phyloP scores from a whole-genome alignment of 2,113 vertebrate species.

The Calidris pugnax region DNA sequence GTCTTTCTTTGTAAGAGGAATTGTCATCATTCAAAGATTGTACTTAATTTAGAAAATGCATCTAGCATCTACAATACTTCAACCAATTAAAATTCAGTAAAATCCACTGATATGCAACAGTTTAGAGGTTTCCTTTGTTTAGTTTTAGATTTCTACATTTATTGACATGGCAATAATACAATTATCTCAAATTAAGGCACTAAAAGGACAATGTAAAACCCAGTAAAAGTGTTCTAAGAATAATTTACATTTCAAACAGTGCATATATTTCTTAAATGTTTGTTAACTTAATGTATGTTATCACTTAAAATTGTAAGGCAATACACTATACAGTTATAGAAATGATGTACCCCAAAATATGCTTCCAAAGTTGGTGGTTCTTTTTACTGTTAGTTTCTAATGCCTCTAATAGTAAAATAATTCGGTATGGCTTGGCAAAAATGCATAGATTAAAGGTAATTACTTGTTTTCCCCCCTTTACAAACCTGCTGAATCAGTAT shows the following conservation, averaged over 20 bases:
- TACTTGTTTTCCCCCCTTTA: conserved; percentile 80
- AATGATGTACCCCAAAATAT: conserved; percentile 87
- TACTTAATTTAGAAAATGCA: conserved; percentile 80
- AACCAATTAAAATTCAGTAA: conserved; percentile 77
- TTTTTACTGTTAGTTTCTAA: conserved; percentile 87
- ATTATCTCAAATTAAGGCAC: conserved; percentile 95
- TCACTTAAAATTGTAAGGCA: conserved; percentile 92
- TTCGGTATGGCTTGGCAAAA: conserved; percentile 95
- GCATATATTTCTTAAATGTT: conserved; percentile 90
- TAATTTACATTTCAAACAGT: conserved; percentile 99
- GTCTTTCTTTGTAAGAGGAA: conserved; percentile 76
- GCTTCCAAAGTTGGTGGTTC: conserved; percentile 74
- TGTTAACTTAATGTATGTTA: conserved; percentile 96
- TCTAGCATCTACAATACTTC: conserved; percentile 72
- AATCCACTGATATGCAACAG: conserved; percentile 73
- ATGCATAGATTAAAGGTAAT: conserved; percentile 97
- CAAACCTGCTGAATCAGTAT: conserved; percentile 77
- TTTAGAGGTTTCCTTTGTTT: conserved; percentile 48
- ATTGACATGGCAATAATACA: conserved; percentile 90
- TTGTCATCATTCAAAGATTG: conserved; percentile 79
- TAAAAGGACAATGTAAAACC: conserved; percentile 90
- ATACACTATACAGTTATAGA: conserved; percentile 91
- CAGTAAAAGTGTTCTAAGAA: conserved; percentile 95
- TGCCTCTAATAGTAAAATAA: conserved; percentile 86
- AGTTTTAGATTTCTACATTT: conserved; percentile 75